These are phyloP conservation scores for Gorsachius magnificus DNA, from an alignment of 2,797 vertebrate genomes.

Conservation along the genomic window DNA sequence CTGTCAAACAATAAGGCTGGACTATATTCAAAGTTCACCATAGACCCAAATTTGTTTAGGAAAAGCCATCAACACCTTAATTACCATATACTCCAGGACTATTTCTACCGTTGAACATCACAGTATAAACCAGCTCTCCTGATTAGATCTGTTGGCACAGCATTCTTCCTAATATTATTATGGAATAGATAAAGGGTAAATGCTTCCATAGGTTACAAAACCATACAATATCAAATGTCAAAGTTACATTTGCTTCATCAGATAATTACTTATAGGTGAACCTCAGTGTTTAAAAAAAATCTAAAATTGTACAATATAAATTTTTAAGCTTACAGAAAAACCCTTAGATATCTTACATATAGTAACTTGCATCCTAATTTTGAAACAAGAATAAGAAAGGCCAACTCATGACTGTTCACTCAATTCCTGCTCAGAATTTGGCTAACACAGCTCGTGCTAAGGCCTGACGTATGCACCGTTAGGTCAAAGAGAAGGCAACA, in stretches of 20 bases:
- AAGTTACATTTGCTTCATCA: neutral
- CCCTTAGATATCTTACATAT: too few relatives aligned
- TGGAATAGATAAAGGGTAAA: neutral
- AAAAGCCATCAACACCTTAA: neutral
- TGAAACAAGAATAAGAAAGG: neutral
- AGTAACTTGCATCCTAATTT: neutral
- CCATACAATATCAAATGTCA: neutral
- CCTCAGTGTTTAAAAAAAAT: neutral
- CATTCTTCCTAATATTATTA: neutral
- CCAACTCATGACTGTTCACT: neutral
- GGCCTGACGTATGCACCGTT: fast-evolving
- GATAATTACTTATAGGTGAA: neutral
- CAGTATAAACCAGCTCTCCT: neutral
- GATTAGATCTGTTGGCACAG: neutral
- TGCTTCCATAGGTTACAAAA: neutral
- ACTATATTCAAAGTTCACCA: neutral
- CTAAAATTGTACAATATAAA: neutral
- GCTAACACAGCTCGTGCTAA: neutral
- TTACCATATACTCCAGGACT: neutral
- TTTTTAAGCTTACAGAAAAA: neutral
- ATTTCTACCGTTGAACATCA: neutral
- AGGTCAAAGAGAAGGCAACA: too few relatives aligned
- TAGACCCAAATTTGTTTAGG: neutral
- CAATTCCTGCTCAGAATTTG: neutral
- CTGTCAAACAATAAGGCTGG: neutral